A percentile compares a stretch with the other conserved stretches of the same genome.
Evolutionary conservation across 2,113 vertebrate species (phyloP).

Genomic region (Spea multiplicata): DNA sequence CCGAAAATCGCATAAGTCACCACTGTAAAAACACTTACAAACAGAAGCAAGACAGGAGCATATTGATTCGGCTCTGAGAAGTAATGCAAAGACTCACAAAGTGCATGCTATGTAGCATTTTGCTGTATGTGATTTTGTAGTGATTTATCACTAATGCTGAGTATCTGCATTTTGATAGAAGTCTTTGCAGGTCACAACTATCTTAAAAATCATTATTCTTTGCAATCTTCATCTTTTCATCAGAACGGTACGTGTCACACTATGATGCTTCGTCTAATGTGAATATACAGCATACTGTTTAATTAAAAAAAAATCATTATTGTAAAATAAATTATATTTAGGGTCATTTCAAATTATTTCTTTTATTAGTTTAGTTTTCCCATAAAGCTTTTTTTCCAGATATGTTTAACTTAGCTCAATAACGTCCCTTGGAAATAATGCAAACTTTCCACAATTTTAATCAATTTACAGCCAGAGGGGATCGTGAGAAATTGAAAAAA

Average conservation of each 20-base stretch:
- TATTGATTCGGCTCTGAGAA: constrained; percentile 26
- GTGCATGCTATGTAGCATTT: background rate
- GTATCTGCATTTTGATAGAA: constrained; percentile 19
- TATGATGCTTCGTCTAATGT: background rate
- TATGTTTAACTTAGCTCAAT: constrained; percentile 34
- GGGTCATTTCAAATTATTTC: background rate
- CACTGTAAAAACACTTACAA: constrained; percentile 26
- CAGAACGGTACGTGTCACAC: background rate
- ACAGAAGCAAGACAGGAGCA: constrained; percentile 21
- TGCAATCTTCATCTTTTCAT: constrained; percentile 14
- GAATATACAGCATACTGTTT: background rate
- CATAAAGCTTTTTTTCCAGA: background rate
- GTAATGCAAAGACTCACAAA: constrained; percentile 1
- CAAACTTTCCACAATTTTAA: constrained; percentile 36
- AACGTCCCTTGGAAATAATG: constrained; percentile 17
- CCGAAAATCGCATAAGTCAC: constrained; percentile 1
- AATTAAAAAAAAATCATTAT: background rate
- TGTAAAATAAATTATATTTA: background rate
- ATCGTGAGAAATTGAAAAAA: background rate
- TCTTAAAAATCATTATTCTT: constrained; percentile 2
- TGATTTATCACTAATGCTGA: background rate
- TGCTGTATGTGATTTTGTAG: background rate
- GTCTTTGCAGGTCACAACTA: background rate
- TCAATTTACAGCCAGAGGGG: constrained; percentile 41
- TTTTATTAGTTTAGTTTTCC: background rate